These are phyloP conservation scores for Australoheros scitulus DNA, from an alignment of 2,113 vertebrate genomes.

Conservation along the genomic window DNA sequence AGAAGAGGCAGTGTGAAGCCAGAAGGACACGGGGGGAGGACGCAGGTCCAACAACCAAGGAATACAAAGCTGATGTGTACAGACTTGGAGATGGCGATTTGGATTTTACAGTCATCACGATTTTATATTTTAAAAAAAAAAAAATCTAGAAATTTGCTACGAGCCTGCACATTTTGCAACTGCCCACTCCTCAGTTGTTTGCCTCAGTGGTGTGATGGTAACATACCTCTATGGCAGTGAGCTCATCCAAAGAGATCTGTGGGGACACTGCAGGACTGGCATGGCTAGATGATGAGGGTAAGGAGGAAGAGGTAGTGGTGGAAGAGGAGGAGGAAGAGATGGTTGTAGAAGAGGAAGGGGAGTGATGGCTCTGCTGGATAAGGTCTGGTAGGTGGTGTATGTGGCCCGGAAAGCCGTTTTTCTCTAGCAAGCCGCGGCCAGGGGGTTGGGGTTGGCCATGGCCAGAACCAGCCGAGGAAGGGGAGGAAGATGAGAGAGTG, in stretches of 20 bases:
- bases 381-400: conserved; percentile 99
- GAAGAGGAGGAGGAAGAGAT: conserved; percentile 78
- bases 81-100: conserved; percentile 11
- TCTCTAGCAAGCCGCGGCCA: conserved; percentile 82
- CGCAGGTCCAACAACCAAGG: conserved; percentile 19
- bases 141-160: background rate
- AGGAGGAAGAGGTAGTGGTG: conserved; percentile 79
- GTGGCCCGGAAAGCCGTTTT: conserved; percentile 95
- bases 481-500: conserved; percentile 52
- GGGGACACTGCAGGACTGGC: conserved; percentile 96
- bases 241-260: conserved; percentile 93
- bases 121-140: background rate
- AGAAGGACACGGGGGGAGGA: conserved; percentile 4
- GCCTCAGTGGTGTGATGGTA: conserved; percentile 40
- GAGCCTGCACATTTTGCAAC: background rate
- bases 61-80: conserved; percentile 12
- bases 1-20: conserved; percentile 61
- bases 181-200: conserved; percentile 14
- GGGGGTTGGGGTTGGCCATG: background rate
- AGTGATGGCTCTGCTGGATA: conserved; percentile 99
- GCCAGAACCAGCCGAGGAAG: conserved; percentile 45
- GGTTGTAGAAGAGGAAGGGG: conserved; percentile 80
- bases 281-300: conserved; percentile 95
- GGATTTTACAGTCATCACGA: background rate
- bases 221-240: conserved; percentile 95